Conservation (phyloP, 1,140 invertebrate species). For the Drosophila lowei region DNA sequence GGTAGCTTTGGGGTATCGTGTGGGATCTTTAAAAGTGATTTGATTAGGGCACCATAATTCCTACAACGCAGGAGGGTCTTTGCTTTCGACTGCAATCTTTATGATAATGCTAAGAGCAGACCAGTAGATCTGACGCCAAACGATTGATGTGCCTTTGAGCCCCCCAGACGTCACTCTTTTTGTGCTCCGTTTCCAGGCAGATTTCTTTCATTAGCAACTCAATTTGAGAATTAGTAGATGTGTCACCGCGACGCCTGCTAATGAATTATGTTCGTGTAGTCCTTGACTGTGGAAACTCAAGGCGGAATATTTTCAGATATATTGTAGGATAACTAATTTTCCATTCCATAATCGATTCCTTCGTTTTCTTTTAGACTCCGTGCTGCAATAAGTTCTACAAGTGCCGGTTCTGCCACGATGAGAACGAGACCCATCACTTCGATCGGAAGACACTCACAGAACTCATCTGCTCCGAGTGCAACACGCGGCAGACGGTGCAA, state of each 20-base stretch:
- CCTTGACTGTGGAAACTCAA: constrained; percentile 17
- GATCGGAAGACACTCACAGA: constrained; percentile 92
- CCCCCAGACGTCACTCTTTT: constrained; percentile 22
- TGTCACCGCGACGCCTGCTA: constrained; percentile 19
- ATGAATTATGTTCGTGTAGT: constrained; percentile 35
- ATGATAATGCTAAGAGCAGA: constrained; percentile 48
- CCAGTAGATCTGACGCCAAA: constrained; percentile 12
- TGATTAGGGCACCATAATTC: constrained; percentile 52
- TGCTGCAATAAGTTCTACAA: constrained; percentile 94
- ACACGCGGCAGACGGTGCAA: constrained; percentile 91
- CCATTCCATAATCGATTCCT: constrained; percentile 10
- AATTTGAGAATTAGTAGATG: constrained; percentile 25
- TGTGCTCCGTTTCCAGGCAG: constrained; percentile 25
- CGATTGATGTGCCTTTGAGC: background rate
- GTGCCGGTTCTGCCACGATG: constrained; percentile 95
- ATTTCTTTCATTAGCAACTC: constrained; percentile 44
- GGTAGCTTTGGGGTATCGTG: background rate
- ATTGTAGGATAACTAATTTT: background rate
- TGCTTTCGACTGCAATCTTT: constrained; percentile 36
- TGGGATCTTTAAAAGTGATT: constrained; percentile 43
- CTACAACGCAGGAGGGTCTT: constrained; percentile 30
- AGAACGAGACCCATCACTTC: constrained; percentile 91
- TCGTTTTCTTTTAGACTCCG: constrained; percentile 87
- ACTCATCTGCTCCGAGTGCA: constrained; percentile 91
- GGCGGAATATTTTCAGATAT: background rate